These are phyloP conservation scores for Harlomillsia oculata DNA, from an alignment of 1,140 invertebrate species.

Conservation along the genomic window DNA sequence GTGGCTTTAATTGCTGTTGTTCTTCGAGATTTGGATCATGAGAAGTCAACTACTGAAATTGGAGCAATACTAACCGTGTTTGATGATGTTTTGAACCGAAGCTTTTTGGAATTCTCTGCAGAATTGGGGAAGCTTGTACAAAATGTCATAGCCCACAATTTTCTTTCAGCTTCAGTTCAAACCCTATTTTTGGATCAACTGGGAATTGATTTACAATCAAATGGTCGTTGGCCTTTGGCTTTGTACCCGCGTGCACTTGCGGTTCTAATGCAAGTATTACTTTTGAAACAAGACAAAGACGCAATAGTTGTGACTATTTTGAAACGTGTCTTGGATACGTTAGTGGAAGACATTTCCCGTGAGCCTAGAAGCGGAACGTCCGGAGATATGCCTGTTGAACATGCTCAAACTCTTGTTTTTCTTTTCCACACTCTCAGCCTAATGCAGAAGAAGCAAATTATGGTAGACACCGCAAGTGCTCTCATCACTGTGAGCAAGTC, in stretches of 20 bases:
- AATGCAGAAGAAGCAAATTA: constrained; percentile 90
- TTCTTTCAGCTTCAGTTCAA: constrained; percentile 57
- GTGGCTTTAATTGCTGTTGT: constrained; percentile 71
- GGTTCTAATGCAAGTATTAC: constrained; percentile 58
- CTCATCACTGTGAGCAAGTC: constrained; percentile 37
- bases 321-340: constrained; percentile 73
- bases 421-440: constrained; percentile 86
- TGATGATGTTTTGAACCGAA: constrained; percentile 54
- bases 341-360: constrained; percentile 62
- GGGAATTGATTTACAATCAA: constrained; percentile 57
- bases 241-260: constrained; percentile 77
- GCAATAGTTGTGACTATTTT: constrained; percentile 79
- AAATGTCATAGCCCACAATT: constrained; percentile 64
- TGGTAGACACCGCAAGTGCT: constrained; percentile 51
- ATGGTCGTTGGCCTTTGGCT: constrained; percentile 64
- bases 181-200: constrained; percentile 62
- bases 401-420: constrained; percentile 84
- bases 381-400: constrained; percentile 94
- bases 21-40: constrained; percentile 73
- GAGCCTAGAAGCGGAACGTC: constrained; percentile 45
- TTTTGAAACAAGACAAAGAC: constrained; percentile 78
- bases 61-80: constrained; percentile 66
- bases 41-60: constrained; percentile 67
- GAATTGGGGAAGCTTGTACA: constrained; percentile 72
- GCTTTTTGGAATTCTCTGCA: constrained; percentile 67